These are phyloP conservation scores for Venturia canescens DNA, from an alignment of 1,140 invertebrate genomes.

Conservation along the genomic window DNA sequence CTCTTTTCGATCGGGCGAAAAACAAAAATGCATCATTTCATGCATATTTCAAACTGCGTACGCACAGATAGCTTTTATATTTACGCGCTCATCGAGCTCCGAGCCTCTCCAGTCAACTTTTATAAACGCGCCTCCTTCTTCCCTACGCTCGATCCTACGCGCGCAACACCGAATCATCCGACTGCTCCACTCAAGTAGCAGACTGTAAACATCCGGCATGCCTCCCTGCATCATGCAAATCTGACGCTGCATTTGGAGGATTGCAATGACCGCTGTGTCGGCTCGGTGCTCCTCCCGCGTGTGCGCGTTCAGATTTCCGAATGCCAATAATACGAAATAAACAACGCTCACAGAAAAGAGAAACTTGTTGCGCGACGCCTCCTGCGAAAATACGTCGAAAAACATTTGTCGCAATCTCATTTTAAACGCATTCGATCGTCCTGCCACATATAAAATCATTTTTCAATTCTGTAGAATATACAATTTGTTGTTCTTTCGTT, in stretches of 20 bases:
- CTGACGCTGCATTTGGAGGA: conserved; percentile 46
- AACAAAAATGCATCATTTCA: not conserved
- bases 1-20: not conserved
- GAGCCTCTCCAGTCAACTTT: not conserved
- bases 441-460: too few relatives aligned
- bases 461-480: too few relatives aligned
- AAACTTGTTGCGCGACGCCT: too few relatives aligned
- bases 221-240: conserved; percentile 61
- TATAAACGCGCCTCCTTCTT: conserved; percentile 4
- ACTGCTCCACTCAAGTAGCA: conserved; percentile 66
- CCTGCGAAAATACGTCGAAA: too few relatives aligned
- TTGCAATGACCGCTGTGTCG: not conserved
- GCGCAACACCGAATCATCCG: conserved; percentile 46
- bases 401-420: too few relatives aligned
- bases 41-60: not conserved
- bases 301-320: too few relatives aligned
- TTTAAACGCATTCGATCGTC: too few relatives aligned
- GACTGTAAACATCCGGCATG: conserved; percentile 73
- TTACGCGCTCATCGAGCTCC: not conserved
- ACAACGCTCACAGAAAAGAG: too few relatives aligned
- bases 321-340: too few relatives aligned
- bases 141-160: not conserved
- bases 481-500: too few relatives aligned
- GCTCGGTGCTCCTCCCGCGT: not conserved
- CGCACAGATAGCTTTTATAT: not conserved